Evolutionary conservation across 2,797 vertebrate genomes (phyloP).

Genomic region (Rhinogobio ventralis): DNA sequence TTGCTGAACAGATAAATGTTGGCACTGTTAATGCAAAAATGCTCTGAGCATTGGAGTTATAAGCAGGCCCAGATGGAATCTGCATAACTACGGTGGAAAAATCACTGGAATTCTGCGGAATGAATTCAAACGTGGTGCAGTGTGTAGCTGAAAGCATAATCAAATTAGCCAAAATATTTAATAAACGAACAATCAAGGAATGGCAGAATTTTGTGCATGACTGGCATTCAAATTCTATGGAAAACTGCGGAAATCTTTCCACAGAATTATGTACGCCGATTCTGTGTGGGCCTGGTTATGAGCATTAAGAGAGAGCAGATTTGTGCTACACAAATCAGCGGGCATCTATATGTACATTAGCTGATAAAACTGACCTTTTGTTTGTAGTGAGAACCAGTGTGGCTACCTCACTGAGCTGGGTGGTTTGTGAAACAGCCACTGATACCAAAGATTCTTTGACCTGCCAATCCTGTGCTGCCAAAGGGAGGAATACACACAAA

Average conservation of each 20-base stretch:
- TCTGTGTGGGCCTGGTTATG: conserved; percentile 26
- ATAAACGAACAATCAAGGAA: conserved; percentile 39
- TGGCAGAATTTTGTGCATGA: neutral
- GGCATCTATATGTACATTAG: conserved; percentile 71
- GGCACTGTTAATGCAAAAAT: conserved; percentile 66
- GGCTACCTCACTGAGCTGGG: conserved; percentile 99
- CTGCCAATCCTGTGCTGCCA: conserved; percentile 89
- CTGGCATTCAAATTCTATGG: neutral
- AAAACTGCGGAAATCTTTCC: neutral
- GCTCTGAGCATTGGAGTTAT: conserved; percentile 79
- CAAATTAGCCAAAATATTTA: conserved; percentile 47
- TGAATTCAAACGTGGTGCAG: conserved; percentile 11
- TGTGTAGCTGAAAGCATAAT: conserved; percentile 32
- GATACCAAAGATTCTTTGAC: conserved; percentile 99
- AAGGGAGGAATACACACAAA: conserved; percentile 67
- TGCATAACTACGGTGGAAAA: neutral
- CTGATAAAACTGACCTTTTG: conserved; percentile 82
- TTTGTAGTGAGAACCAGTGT: conserved; percentile 96
- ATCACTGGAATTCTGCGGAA: neutral
- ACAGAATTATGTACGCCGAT: neutral
- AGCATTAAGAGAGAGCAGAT: conserved; percentile 69
- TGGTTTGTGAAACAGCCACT: conserved; percentile 96
- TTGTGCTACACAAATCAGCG: conserved; percentile 75
- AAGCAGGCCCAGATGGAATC: conserved; percentile 35
- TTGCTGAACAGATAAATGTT: conserved; percentile 66